Evolutionary conservation across 2,113 vertebrate genomes (phyloP), one percentile per base, ranked within the genome.

Genomic region (Chrysemys picta): DNA sequence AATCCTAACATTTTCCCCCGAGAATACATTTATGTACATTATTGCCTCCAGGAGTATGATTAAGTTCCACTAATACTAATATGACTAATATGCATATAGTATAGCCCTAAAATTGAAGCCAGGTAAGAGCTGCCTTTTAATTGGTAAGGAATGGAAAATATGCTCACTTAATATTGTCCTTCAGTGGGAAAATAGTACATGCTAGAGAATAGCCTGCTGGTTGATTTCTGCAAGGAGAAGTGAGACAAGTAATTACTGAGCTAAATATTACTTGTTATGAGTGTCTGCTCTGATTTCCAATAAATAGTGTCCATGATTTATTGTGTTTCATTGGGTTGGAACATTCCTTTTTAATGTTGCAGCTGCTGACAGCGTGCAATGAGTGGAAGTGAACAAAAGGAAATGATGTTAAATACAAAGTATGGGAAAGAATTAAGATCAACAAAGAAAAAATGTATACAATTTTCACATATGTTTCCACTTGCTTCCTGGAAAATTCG

Each of bases 131-230:
- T 1, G 10, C 22, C 4, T 22, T 80, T 54, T 82, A 57, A 21
- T 22, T 54, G 2, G 24, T 14, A 27, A 57, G 59, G 76, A 85
- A 53, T 52, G 0, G 14, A 79, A 72, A 84, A 42, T n/a, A 19
- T 69, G 21, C 13, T 49, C 50, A 76, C 57, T 45, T 57, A 76
- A 76, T 45, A 54, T 29, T 49, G 4, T 49, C 6, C 49, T 79
- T 2, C 22, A 8, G 7, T 49, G 62, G 21, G 19, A 45, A 11
- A 35, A 27, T 21, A 14, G 7, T 29, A 13, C 1, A 0, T n/a
- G 35, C 2, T 14, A 29, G 25, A 47, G 59, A 59, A 6, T 6
- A 56, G 6, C 2, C 7, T 11, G 27, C 29, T 45, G 3, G 47
- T 4, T 38, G 27, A 42, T 52, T 82, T 25, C 47, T 53, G 54